Conservation (phyloP, 2,888 invertebrate genomes). For the Cenopis cana region DNA sequence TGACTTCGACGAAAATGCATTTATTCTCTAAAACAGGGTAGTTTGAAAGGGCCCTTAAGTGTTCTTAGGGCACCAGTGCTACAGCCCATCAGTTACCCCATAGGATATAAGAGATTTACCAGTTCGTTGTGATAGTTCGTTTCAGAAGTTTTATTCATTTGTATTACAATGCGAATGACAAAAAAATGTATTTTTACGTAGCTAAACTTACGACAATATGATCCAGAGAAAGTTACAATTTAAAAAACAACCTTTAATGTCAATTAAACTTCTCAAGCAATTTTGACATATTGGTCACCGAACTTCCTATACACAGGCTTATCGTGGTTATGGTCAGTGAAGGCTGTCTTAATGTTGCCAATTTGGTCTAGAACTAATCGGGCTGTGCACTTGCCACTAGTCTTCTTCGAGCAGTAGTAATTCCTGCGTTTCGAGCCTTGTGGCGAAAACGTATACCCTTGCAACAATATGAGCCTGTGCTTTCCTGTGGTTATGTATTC, state of each 20-base stretch:
- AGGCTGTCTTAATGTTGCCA: slow-evolving; percentile 1
- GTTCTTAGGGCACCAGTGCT: no score
- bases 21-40: no score
- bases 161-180: neutral
- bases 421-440: slow-evolving; percentile 37
- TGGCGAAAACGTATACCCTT: slow-evolving; percentile 51
- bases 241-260: neutral
- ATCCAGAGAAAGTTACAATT: no score
- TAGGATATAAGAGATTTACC: no score
- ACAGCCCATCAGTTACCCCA: no score
- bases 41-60: no score
- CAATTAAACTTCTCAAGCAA: neutral
- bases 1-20: neutral
- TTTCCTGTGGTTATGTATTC: slow-evolving; percentile 7
- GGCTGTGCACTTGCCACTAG: slow-evolving; percentile 47
- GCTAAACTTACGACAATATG: no score
- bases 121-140: neutral
- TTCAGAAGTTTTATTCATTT: neutral
- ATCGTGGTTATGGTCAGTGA: slow-evolving; percentile 41
- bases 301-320: slow-evolving; percentile 24
- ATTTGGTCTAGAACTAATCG: slow-evolving; percentile 44
- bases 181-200: no score
- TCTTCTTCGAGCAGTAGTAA: slow-evolving; percentile 35
- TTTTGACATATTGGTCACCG: slow-evolving; percentile 8
- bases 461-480: slow-evolving; percentile 46